Base-by-base conservation (phyloP, 2,888 invertebrate species). In the Microchrysa polita region DNA sequence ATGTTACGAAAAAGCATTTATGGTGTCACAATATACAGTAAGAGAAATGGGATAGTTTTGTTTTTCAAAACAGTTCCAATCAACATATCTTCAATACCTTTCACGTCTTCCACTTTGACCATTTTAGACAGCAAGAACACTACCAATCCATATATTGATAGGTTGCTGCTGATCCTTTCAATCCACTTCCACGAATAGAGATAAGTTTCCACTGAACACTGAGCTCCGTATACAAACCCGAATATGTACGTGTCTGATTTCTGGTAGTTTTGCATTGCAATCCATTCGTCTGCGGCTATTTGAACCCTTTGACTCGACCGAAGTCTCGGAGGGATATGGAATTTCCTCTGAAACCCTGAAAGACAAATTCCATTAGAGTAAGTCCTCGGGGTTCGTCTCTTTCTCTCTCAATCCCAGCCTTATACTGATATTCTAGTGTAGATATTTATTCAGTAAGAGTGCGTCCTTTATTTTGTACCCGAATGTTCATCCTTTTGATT, bases 281-380 rank as follows among this genome's bases (percentile, higher is more conserved):
- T 12, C 12, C 48, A 10, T 48, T 12, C 48, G 48, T 48, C 48
- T n/a, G 12, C 16, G 48, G 48, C 5, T n/a, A 48, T 48, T 48
- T 48, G n/a, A 59, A 23, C n/a, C 23, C 10, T 57, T 34, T 34
- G 2, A 2, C 27, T 34, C 7, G 27, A 34, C 27, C 2, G 27
- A 7, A 34, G 27, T 12, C 48, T 5, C 14, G 48, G 16, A 42
- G 7, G 48, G 48, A n/a, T 16, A 42, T 22, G 22, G 44, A 65
- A 48, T 65, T 65, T 65, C 65, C 20, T n/a, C n/a, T n/a, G n/a
- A n/a, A 65, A 59, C 22, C 20, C 61, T 20, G 20, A 65, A 44
- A 65, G 65, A 65, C 65, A 65, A 65, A 65, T 65, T 65, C 65
- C 65, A 65, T 65, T 65, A 65, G 44, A 44, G 23, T 2, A 22